Conservation (phyloP, 2,888 invertebrate genomes). For the Drosophila meridiana region DNA sequence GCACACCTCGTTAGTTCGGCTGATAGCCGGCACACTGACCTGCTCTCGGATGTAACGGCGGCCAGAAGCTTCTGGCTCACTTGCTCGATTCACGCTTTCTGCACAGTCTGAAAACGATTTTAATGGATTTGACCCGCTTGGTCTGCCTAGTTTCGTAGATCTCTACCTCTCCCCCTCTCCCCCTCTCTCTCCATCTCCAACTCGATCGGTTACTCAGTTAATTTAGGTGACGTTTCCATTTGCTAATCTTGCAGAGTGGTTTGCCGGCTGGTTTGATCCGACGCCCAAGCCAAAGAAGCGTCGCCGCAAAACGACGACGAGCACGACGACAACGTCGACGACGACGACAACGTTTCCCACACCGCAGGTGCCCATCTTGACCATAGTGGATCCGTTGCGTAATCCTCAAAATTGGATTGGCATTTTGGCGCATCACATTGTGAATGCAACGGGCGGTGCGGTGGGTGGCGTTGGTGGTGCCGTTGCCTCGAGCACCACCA, state of each 20-base stretch:
- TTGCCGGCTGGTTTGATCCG: conserved; percentile 86
- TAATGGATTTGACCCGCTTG: conserved; percentile 17
- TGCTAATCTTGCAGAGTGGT: conserved; percentile 84
- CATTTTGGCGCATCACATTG: conserved; percentile 83
- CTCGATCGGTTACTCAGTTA: background rate
- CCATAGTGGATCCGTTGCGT: conserved; percentile 83
- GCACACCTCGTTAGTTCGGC: background rate
- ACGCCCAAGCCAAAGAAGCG: conserved; percentile 67
- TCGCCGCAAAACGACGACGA: conserved; percentile 70
- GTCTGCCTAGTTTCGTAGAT: background rate
- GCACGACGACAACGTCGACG: conserved; percentile 69
- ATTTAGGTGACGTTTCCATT: background rate
- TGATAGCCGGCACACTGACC: conserved; percentile 44
- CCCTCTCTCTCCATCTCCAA: too few relatives aligned
- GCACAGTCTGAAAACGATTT: conserved; percentile 26
- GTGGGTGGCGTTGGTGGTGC: background rate
- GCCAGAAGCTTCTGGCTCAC: conserved; percentile 13
- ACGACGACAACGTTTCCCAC: conserved; percentile 79
- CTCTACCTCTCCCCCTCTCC: background rate
- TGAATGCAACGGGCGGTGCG: conserved; percentile 72
- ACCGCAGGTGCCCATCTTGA: conserved; percentile 84
- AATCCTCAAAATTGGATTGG: conserved; percentile 85
- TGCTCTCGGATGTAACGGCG: conserved; percentile 30
- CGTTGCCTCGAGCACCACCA: conserved; percentile 52
- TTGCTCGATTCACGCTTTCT: conserved; percentile 46